Percentiles rank a stretch among this genome's conserved stretches.
Evolutionary conservation across 2,113 vertebrate species (phyloP).

Genomic region (Calidris pygmaea): DNA sequence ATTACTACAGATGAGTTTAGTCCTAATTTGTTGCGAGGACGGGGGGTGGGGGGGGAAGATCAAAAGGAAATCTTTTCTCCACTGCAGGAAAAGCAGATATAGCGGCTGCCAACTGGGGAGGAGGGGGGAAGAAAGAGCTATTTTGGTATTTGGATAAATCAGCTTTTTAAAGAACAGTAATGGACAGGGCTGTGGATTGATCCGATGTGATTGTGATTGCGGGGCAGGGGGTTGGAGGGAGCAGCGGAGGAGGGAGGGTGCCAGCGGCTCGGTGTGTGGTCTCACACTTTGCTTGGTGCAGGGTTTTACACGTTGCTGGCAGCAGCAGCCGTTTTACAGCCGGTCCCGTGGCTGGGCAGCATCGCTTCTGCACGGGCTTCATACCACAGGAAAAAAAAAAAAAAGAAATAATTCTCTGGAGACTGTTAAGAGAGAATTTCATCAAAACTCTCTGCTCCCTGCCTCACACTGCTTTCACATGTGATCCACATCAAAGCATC

Average conservation of each 20-base stretch:
- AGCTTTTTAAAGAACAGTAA: neutral
- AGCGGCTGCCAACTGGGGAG: neutral
- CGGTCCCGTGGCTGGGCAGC: neutral
- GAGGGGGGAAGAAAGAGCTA: neutral
- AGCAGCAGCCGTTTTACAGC: neutral
- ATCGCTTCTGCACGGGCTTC: neutral
- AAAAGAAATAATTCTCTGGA: neutral
- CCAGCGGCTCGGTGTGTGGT: fast-evolving
- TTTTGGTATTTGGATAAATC: neutral
- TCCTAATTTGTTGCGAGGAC: neutral
- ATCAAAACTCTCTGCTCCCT: neutral
- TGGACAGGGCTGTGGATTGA: neutral
- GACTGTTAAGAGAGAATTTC: neutral
- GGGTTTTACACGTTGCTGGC: fast-evolving
- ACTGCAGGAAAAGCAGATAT: neutral
- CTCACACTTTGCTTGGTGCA: fast-evolving
- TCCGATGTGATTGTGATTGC: fast-evolving
- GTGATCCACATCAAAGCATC: neutral
- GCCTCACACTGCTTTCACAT: neutral
- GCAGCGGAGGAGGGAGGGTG: neutral
- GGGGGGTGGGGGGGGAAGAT: neutral
- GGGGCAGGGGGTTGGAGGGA: neutral
- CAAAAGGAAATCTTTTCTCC: neutral
- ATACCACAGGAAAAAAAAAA: neutral
- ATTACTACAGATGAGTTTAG: neutral